Evolutionary conservation across 2,797 vertebrate genomes (phyloP), one percentile per base, ranked within the genome.

Genomic region (Adelosebastes latens): DNA sequence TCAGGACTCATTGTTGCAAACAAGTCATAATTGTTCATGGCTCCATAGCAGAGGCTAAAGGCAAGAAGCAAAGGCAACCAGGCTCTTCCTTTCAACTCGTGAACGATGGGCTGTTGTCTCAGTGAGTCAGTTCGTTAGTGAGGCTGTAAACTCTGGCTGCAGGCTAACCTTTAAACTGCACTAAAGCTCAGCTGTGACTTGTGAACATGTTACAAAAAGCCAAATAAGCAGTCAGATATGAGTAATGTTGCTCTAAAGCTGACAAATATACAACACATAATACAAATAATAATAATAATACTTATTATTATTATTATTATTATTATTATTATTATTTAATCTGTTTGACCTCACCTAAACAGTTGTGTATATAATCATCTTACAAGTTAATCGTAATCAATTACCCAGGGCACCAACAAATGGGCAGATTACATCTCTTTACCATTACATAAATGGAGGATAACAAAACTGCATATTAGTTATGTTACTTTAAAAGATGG

Each of bases 21-120:
- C 39, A 64, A 73, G 31, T 70, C 10, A 72, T 83, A 13, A 13
- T 60, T 72, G 22, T 77, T 79, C 27, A 55, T 20, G 6, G 49
- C 55, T 82, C 56, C 14, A 9, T n/a, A 24, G 56, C 46, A 70
- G 52, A 68, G 22, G 52, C 31, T 13, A 60, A 14, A 42, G 24
- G 53, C 42, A 53, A 59, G 10, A 42, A 3, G 16, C 62, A 68
- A 70, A 75, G 20, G 53, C 16, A 65, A 34, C 56, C 36, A 20
- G 13, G 27, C 36, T 72, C 25, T 72, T 56, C 11, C 5, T 80
- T 80, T 85, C 24, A 63, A 55, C 68, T 53, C 49, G 31, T 77
- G 60, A 88, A 77, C 2, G 36, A 79, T 52, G 29, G 46, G 64
- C 71, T 76, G 65, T 86, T 86, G 81, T 84, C 74, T 84, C 79